These are phyloP conservation scores for Eulacestoma nigropectus DNA, from an alignment of 2,113 vertebrate genomes.

Conservation along the genomic window DNA sequence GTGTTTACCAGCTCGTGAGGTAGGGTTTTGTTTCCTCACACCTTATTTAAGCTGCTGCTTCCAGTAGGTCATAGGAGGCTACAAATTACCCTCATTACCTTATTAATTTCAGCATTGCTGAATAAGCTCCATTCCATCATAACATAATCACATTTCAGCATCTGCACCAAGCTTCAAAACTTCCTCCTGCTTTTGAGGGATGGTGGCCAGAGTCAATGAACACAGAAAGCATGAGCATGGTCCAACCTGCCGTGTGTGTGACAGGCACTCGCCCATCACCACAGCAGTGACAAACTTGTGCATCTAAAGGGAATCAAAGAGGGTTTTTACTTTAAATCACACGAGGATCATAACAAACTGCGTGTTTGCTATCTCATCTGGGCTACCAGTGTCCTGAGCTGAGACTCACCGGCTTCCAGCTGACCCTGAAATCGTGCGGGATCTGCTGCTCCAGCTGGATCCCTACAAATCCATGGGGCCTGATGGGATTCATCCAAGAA, in stretches of 20 bases:
- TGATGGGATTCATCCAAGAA: neutral
- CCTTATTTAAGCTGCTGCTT: conserved; percentile 9
- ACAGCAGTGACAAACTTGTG: neutral
- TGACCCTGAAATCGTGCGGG: neutral
- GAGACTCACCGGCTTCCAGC: neutral
- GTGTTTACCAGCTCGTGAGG: neutral
- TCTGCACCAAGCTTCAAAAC: conserved; percentile 35
- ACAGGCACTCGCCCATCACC: neutral
- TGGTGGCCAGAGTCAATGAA: neutral
- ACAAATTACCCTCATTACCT: conserved; percentile 52
- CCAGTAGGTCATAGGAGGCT: neutral
- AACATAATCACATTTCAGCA: conserved; percentile 40
- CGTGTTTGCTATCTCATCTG: neutral
- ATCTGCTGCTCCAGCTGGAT: neutral
- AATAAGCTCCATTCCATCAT: conserved; percentile 28
- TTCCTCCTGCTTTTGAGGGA: conserved; percentile 22
- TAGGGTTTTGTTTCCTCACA: neutral
- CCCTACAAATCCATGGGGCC: neutral
- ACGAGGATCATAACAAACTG: neutral
- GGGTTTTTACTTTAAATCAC: conserved; percentile 3
- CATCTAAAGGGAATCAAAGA: neutral
- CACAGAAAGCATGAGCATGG: neutral
- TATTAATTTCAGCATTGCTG: conserved; percentile 35
- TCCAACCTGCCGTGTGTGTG: neutral
- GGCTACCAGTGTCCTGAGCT: neutral